Conservation (phyloP, 2,113 vertebrate genomes). For the Bolborhynchus lineola region DNA sequence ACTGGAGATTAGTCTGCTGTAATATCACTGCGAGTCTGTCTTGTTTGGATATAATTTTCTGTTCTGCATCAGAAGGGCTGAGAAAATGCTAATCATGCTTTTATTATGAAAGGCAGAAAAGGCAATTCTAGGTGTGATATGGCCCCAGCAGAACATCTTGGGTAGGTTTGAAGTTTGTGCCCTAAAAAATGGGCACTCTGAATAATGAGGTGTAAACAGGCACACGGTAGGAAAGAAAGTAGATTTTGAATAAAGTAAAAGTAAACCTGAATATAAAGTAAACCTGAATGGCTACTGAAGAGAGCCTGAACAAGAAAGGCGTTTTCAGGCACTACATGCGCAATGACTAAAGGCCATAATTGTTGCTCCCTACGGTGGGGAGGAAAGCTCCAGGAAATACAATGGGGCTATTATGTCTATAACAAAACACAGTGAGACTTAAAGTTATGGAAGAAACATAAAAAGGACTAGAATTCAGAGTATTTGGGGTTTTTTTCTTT, state of each 20-base stretch:
- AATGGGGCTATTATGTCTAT: rapidly evolving
- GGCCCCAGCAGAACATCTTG: background rate
- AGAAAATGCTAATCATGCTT: background rate
- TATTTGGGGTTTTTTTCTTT: background rate
- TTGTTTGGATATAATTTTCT: background rate
- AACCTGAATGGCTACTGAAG: background rate
- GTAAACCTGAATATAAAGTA: background rate
- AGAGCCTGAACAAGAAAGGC: background rate
- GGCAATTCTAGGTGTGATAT: background rate
- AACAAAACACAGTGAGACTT: background rate
- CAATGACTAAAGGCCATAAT: background rate
- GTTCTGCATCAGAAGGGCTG: background rate
- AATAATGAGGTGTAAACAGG: background rate
- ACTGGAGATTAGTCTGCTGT: background rate
- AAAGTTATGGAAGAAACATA: background rate
- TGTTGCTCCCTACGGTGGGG: too few species aligned
- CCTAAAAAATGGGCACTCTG: background rate
- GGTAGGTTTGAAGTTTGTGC: background rate
- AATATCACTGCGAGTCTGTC: background rate
- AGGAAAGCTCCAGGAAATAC: background rate
- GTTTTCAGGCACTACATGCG: background rate
- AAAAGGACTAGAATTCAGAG: background rate
- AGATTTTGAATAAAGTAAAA: background rate
- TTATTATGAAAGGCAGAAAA: background rate
- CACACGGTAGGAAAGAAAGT: background rate